Base-by-base conservation (phyloP, 2,888 invertebrate genomes). In the Amphipyra tragopoginis region DNA sequence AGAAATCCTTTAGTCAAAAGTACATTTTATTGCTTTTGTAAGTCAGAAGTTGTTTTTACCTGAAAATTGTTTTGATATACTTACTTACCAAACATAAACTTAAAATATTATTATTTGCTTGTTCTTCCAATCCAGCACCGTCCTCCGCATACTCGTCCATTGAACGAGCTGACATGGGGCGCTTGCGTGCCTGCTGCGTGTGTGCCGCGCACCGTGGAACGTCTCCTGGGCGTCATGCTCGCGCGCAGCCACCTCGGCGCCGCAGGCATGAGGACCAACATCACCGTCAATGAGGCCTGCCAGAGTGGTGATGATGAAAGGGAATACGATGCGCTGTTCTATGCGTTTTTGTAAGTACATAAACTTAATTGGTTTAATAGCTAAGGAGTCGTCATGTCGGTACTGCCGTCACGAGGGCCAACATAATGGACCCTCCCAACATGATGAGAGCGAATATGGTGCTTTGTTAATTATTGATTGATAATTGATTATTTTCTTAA, bases 161-260 rank as follows among this genome's bases (percentile, higher is more conserved):
- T 90, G 13, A 93, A 91, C 80, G 87, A 90, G 73, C 63, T 96
- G 52, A 92, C 94, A 58, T 95, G 95, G 95, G 96, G 96, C 0
- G 89, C 93, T 1, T 96, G 96, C 73, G 93, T 95, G 11, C 96
- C 96, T 0, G 87, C 88, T 0, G 84, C 90, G 0, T 96, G 96
- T 73, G 77, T 81, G 0, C 82, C 90, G 0, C 72, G 61, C 0
- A 89, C 93, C 0, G 90, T 93, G 13, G 88, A 90, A 43, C 81
- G 84, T 0, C 75, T 94, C 33, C 81, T 91, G 3, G 77, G 80
- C 1, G 82, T 88, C 1, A 81, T 93, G 82, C 83, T 94, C 7
- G 86, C 90, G 1, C 85, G 90, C 39, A 93, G 93, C 72, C 92
- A 94, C 43, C 88, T 94, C 0, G 91, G 90, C 0, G 84, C 88